phyloP scores from a whole-genome alignment of 2,797 vertebrate genomes.

The Triplophysa bombifrons region DNA sequence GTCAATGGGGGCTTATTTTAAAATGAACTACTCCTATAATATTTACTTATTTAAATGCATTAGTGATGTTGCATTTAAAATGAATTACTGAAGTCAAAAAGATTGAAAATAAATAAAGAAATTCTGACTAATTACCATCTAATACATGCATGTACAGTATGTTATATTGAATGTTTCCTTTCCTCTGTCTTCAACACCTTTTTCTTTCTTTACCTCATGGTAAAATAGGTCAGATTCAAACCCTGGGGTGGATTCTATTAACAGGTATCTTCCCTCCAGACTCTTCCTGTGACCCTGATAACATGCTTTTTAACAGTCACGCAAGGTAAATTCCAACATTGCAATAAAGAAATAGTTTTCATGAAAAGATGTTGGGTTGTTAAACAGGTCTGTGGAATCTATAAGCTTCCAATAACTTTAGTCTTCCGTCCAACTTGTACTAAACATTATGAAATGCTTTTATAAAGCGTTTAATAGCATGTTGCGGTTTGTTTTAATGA shows the following conservation, averaged over 20 bases:
- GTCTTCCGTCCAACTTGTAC: not conserved
- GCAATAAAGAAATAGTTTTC: not conserved
- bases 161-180: not conserved
- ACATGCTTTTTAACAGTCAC: conserved; percentile 56
- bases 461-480: not conserved
- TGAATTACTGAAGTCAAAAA: too few species aligned
- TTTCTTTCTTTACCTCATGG: conserved; percentile 63
- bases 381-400: not conserved
- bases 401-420: not conserved
- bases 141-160: too few species aligned
- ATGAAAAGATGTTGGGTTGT: not conserved
- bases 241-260: conserved; percentile 81
- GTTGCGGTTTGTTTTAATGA: not conserved
- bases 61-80: too few species aligned
- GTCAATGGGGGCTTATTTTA: too few species aligned
- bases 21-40: too few species aligned
- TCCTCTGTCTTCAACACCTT: not conserved
- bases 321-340: conserved; percentile 3
- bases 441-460: too few species aligned
- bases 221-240: conserved; percentile 80
- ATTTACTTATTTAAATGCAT: too few species aligned
- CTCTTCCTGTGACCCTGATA: conserved; percentile 74
- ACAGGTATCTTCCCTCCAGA: conserved; percentile 78
- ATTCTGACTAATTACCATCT: too few species aligned
- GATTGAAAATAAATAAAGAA: too few species aligned